phyloP scores from a whole-genome alignment of 1,140 invertebrate genomes.

The Drosophila bocki region DNA sequence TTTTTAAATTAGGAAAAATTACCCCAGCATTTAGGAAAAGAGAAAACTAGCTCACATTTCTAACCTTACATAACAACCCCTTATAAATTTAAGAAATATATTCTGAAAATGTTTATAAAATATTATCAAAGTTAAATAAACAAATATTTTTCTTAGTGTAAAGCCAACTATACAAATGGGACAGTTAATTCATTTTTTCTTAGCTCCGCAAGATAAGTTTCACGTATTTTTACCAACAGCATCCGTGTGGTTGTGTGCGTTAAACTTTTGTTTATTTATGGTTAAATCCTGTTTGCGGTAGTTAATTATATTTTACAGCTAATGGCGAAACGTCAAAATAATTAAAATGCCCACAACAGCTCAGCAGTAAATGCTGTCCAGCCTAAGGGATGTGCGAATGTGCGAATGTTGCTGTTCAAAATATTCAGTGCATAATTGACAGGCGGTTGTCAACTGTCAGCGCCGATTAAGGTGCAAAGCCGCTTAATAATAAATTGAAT shows the following conservation, averaged over 20 bases:
- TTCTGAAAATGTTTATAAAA: neutral
- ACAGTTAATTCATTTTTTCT: conserved; percentile 25
- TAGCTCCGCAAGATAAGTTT: conserved; percentile 35
- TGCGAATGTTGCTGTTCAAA: conserved; percentile 14
- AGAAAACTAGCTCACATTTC: no score
- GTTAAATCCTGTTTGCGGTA: conserved; percentile 76
- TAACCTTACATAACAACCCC: neutral
- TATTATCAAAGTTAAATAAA: neutral
- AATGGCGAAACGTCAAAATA: conserved; percentile 83
- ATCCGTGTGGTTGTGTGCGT: neutral
- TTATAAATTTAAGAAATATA: neutral
- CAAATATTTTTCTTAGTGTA: neutral
- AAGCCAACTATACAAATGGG: neutral
- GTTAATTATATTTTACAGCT: conserved; percentile 82
- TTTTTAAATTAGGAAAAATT: no score
- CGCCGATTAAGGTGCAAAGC: conserved; percentile 72
- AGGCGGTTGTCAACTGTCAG: conserved; percentile 74
- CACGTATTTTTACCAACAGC: conserved; percentile 9
- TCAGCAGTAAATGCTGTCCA: conserved; percentile 29
- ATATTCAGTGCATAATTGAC: conserved; percentile 61
- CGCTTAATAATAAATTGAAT: conserved; percentile 77
- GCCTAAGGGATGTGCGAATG: conserved; percentile 15
- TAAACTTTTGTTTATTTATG: conserved; percentile 65
- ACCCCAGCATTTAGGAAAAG: no score
- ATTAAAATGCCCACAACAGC: conserved; percentile 65